phyloP scores from a whole-genome alignment of 2,113 vertebrate species.

The Cyanistes caeruleus region DNA sequence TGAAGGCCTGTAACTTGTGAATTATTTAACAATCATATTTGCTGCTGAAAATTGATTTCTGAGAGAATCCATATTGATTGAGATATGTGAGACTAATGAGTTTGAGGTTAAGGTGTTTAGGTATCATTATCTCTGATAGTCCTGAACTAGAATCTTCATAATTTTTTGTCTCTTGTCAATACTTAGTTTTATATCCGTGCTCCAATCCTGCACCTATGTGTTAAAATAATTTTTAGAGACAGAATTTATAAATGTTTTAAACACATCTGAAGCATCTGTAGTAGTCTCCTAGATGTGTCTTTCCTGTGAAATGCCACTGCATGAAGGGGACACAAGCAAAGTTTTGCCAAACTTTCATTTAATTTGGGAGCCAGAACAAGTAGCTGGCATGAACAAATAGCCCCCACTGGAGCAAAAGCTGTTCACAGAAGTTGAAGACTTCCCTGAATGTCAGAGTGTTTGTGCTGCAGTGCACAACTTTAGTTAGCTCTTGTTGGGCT shows the following conservation, averaged over 20 bases:
- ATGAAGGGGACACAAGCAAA: background rate
- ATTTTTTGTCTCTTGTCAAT: constrained; percentile 50
- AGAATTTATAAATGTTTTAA: background rate
- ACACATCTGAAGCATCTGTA: background rate
- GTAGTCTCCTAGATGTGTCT: background rate
- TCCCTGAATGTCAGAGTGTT: background rate
- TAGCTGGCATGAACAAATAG: background rate
- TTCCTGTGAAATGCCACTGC: background rate
- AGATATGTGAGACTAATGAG: constrained; percentile 81
- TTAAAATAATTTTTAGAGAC: background rate
- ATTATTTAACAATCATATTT: constrained; percentile 88
- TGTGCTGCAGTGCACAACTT: background rate
- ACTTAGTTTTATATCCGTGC: background rate
- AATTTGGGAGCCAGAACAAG: background rate
- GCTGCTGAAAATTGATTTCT: constrained; percentile 82
- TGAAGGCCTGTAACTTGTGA: constrained; percentile 77
- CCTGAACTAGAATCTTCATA: constrained; percentile 53
- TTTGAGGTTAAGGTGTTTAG: constrained; percentile 78
- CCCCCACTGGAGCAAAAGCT: background rate
- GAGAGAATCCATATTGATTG: constrained; percentile 84
- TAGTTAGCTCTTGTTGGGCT: background rate
- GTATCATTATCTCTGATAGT: constrained; percentile 67
- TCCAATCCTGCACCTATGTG: background rate
- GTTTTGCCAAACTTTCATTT: background rate
- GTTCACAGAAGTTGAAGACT: background rate